Conservation (phyloP, 2,113 vertebrate genomes). For the Spea multiplicata region DNA sequence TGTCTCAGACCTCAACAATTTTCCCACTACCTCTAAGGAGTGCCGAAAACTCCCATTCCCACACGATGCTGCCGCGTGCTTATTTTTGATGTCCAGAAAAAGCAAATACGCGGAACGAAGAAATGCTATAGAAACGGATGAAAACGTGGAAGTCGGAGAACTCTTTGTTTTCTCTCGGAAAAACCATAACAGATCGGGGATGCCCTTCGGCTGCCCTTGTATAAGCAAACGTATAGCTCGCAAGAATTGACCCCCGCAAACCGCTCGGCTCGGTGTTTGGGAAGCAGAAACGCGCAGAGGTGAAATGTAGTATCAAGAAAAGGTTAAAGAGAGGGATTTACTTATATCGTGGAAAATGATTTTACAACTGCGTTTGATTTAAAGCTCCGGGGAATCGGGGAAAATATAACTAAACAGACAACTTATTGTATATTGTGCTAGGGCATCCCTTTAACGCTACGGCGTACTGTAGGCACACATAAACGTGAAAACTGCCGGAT, state of each 20-base stretch:
- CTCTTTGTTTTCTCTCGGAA: slow-evolving; percentile 18
- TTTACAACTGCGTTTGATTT: not conserved
- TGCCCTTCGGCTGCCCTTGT: slow-evolving; percentile 14
- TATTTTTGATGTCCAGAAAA: slow-evolving; percentile 16
- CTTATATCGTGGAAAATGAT: not conserved
- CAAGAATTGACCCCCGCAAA: not conserved
- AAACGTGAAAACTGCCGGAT: too few relatives aligned
- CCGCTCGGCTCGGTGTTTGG: not conserved
- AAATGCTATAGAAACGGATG: slow-evolving; percentile 20
- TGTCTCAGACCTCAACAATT: slow-evolving; percentile 10
- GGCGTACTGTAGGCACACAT: too few relatives aligned
- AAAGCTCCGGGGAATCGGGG: not conserved
- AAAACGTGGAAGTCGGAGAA: slow-evolving; percentile 26
- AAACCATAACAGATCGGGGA: slow-evolving; percentile 16
- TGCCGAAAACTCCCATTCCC: slow-evolving; percentile 8
- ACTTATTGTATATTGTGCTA: not conserved
- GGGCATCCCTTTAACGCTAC: not conserved
- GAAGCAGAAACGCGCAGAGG: not conserved
- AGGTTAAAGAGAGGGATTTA: not conserved
- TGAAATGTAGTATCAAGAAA: slow-evolving; percentile 5
- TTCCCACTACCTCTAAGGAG: slow-evolving; percentile 19
- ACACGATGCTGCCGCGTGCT: not conserved
- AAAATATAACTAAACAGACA: not conserved
- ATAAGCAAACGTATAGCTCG: slow-evolving; percentile 12
- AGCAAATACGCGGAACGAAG: slow-evolving; percentile 12